Evolutionary conservation across 2,113 vertebrate genomes (phyloP).

Genomic region (Lepus europaeus): DNA sequence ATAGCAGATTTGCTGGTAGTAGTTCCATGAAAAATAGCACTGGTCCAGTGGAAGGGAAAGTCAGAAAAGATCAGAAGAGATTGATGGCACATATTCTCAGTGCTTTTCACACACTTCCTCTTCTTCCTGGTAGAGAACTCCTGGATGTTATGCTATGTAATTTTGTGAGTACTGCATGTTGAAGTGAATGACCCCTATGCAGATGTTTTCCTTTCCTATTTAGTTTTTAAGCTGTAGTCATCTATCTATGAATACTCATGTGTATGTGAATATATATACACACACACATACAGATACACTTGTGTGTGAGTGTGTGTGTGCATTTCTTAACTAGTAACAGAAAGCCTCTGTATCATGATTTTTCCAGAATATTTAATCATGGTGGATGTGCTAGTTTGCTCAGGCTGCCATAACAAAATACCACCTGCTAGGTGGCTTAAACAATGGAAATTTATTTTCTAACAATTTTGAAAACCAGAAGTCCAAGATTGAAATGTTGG

Average conservation of each 20-base stretch:
- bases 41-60: neutral
- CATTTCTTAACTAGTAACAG: conserved; percentile 36
- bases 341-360: neutral
- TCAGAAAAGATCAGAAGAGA: neutral
- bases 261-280: neutral
- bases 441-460: conserved; percentile 11
- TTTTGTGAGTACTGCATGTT: neutral
- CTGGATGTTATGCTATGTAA: neutral
- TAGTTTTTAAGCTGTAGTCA: neutral
- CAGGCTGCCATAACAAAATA: neutral
- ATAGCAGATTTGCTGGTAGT: neutral
- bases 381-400: neutral
- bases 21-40: neutral
- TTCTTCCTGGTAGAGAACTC: conserved; percentile 40
- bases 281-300: neutral
- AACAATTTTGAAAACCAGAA: neutral
- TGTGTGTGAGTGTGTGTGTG: rapidly evolving
- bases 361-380: neutral
- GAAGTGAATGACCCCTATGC: neutral
- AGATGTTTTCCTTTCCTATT: neutral
- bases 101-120: conserved; percentile 54
- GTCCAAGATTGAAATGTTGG: neutral
- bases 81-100: neutral
- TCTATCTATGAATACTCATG: neutral
- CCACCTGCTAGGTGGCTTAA: neutral